Evolutionary conservation across 2,888 invertebrate species (phyloP).

Genomic region (Oligia fasciuncula): DNA sequence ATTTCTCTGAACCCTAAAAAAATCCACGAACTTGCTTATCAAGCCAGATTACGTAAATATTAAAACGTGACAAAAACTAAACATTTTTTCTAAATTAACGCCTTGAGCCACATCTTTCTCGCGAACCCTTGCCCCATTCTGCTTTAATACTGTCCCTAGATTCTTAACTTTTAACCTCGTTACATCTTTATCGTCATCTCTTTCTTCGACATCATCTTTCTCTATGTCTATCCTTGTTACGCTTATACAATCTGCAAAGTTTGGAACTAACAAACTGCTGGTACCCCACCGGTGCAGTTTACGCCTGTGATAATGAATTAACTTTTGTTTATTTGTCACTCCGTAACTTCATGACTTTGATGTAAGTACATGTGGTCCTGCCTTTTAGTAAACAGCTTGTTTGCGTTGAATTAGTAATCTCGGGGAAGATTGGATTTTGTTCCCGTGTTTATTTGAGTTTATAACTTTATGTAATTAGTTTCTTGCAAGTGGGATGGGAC

Average conservation of each 20-base stretch:
- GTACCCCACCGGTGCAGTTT: conserved; percentile 69
- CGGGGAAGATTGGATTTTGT: conserved; percentile 53
- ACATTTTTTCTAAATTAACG: conserved; percentile 16
- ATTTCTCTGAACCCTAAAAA: not conserved
- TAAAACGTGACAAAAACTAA: conserved; percentile 18
- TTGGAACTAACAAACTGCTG: conserved; percentile 57
- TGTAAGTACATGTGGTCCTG: conserved; percentile 47
- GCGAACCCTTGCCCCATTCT: conserved; percentile 45
- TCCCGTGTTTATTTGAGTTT: conserved; percentile 41
- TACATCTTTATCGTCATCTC: conserved; percentile 33
- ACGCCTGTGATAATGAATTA: conserved; percentile 68
- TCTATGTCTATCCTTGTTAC: conserved; percentile 40
- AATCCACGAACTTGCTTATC: not conserved
- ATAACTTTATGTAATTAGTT: conserved; percentile 38
- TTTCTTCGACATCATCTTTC: conserved; percentile 21
- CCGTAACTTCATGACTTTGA: conserved; percentile 59
- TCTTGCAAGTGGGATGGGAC: not conserved
- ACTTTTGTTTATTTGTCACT: conserved; percentile 69
- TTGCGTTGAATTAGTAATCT: conserved; percentile 57
- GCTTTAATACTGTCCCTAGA: conserved; percentile 57
- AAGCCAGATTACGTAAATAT: conserved; percentile 18
- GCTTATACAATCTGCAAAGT: conserved; percentile 54
- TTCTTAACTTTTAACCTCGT: conserved; percentile 65
- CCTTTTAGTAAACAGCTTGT: conserved; percentile 55
- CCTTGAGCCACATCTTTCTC: conserved; percentile 45